Evolutionary conservation across 2,113 vertebrate species (phyloP).

Genomic region (Coreoperca whiteheadi): DNA sequence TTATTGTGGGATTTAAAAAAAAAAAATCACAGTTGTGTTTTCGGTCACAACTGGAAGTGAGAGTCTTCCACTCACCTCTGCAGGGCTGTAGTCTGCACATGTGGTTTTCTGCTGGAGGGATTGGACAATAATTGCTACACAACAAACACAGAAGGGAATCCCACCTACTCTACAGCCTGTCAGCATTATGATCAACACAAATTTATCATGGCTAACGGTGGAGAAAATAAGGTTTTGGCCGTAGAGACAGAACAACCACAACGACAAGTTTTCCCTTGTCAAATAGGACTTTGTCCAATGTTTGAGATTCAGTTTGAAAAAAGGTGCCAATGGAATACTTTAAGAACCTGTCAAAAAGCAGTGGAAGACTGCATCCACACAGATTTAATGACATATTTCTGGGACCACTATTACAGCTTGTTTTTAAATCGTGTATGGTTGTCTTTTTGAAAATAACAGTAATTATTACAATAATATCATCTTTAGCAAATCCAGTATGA

Average conservation of each 20-base stretch:
- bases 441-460: neutral
- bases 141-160: conserved; percentile 21
- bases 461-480: neutral
- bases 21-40: neutral
- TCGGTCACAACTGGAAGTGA: neutral
- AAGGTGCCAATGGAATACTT: neutral
- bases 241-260: conserved; percentile 9
- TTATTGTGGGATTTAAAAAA: conserved; percentile 13
- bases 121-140: conserved; percentile 2
- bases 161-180: conserved; percentile 24
- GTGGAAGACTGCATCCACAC: neutral
- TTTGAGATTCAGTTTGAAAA: neutral
- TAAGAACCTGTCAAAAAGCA: neutral
- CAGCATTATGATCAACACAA: conserved; percentile 19
- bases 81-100: neutral
- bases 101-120: conserved; percentile 9
- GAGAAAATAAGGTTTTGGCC: conserved; percentile 31
- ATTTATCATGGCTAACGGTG: conserved; percentile 30
- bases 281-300: conserved; percentile 3
- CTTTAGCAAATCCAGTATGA: neutral
- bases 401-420: neutral
- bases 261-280: conserved; percentile 31
- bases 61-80: neutral
- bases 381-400: neutral
- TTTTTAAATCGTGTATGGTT: conserved; percentile 3